phyloP scores from a whole-genome alignment of 2,113 vertebrate species.

The Crotalus viridis region DNA sequence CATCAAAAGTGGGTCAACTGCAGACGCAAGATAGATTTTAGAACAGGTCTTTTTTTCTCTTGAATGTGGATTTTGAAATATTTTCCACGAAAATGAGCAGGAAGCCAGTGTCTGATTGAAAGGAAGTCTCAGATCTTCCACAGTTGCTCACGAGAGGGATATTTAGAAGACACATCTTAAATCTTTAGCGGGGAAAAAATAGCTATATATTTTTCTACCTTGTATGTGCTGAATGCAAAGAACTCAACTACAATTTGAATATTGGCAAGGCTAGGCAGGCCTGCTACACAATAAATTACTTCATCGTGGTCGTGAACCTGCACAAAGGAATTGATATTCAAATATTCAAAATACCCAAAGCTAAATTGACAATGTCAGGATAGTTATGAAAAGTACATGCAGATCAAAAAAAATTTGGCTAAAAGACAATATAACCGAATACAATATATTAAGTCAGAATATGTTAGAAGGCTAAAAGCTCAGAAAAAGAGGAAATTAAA shows the following conservation, averaged over 20 bases:
- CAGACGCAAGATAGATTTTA: constrained; percentile 52
- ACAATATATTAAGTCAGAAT: background rate
- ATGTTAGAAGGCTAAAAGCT: background rate
- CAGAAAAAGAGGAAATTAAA: background rate
- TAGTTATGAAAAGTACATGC: background rate
- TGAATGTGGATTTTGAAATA: constrained; percentile 52
- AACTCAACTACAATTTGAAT: background rate
- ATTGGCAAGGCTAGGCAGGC: background rate
- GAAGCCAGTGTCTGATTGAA: background rate
- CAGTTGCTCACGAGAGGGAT: background rate
- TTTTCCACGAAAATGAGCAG: constrained; percentile 25
- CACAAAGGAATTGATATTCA: background rate
- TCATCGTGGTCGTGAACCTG: background rate
- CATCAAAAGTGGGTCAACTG: constrained; percentile 61
- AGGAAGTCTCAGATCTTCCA: background rate
- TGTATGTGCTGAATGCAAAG: background rate
- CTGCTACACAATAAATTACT: background rate
- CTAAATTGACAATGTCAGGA: background rate
- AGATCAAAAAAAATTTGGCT: background rate
- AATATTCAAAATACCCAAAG: background rate
- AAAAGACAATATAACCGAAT: background rate
- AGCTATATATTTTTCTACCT: background rate
- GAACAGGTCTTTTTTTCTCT: constrained; percentile 49
- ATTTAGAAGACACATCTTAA: background rate
- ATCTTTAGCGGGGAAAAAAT: too few relatives aligned